Base-by-base conservation (phyloP, 1,140 invertebrate genomes). In the Asobara japonica region DNA sequence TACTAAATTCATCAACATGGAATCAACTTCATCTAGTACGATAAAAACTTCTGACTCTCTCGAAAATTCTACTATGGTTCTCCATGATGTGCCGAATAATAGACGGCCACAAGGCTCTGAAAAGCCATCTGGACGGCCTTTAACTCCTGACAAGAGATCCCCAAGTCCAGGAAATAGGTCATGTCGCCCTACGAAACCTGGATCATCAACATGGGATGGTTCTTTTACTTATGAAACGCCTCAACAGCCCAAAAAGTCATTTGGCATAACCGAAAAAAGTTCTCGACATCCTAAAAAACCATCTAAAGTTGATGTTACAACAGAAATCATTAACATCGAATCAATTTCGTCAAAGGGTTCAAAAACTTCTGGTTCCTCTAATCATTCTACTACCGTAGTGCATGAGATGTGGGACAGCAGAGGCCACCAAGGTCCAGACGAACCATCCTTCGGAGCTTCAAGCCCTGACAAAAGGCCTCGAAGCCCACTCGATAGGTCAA, bases 121-220 rank as follows among this genome's bases (percentile, higher is more conserved):
- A 11, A 74, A 68, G 25, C 16, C 11, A 36, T 45, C 16, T 13
- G 51, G 22, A 31, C 51, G 29, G 20, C 41, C 61, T 2, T 30
- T 48, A 2, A 56, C 48, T 33, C 65, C 56, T 31, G 31, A 51
- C 8, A 67, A 69, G 25, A 62, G 60, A 31, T 29, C 60, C 16
- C 25, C 25, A 18, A 62, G 60, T 64, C 72, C 76, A 13, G 77
- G 76, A 4, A 71, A 72, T 18, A 65, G 66, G 56, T 48, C 68
- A 7, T 27, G 27, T n/a, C 65, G 60, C 13, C 56, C 62, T 8
- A 45, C 41, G 1, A 74, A 71, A 38, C 69, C 64, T 2, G 74
- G 74, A 6, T 64, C 65, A 0, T 75, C 74, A 11, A 61, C 74
- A 2, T 74, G 76, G 76, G 72, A 76, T 10, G 76, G 74, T 25